Conservation (phyloP, 2,888 invertebrate species). For the Lacanobia oleracea region DNA sequence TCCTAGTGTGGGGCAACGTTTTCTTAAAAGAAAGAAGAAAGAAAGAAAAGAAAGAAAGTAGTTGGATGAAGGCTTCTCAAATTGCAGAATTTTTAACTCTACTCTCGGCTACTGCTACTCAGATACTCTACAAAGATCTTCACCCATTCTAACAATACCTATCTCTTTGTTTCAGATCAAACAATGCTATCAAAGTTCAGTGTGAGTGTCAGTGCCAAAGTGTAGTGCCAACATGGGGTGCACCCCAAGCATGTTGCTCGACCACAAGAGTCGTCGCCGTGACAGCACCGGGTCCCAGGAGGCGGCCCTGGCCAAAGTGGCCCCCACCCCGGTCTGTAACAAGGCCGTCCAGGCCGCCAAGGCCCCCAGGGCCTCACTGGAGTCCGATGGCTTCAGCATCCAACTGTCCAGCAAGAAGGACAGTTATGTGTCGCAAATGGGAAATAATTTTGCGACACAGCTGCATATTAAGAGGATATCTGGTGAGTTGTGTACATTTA, state of each 20-base stretch:
- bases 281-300: slow-evolving; percentile 89
- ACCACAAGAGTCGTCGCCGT: slow-evolving; percentile 91
- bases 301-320: slow-evolving; percentile 86
- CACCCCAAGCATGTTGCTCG: slow-evolving; percentile 92
- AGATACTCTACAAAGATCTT: neutral
- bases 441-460: slow-evolving; percentile 89
- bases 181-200: slow-evolving; percentile 74
- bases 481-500: slow-evolving; percentile 76
- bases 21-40: too few species aligned
- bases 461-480: slow-evolving; percentile 89
- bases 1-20: too few species aligned
- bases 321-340: slow-evolving; percentile 85
- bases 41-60: too few species aligned
- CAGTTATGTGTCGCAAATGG: slow-evolving; percentile 90
- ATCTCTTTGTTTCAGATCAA: slow-evolving; percentile 79
- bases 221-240: slow-evolving; percentile 91
- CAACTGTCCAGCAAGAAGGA: slow-evolving; percentile 89
- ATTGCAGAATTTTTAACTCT: neutral
- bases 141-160: neutral
- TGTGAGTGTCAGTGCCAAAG: slow-evolving; percentile 84
- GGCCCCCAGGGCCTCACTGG: slow-evolving; percentile 87
- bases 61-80: neutral
- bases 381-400: slow-evolving; percentile 89
- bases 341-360: slow-evolving; percentile 86
- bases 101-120: neutral